Conservation (phyloP, 1,140 invertebrate species). For the Gonatopus flavifemur region DNA sequence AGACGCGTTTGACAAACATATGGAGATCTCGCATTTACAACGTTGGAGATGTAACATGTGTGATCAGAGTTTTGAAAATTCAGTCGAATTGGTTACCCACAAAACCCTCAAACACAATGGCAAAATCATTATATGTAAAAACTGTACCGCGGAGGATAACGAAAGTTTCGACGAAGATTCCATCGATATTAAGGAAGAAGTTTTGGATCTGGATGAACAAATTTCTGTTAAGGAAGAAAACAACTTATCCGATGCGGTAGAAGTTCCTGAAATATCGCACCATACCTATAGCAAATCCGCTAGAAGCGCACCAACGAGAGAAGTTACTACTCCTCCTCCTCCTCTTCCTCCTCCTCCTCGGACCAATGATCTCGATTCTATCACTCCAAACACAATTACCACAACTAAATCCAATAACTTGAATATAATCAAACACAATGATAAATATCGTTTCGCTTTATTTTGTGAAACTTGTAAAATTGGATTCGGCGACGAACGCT, state of each 20-base stretch:
- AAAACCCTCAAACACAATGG: conserved; percentile 19
- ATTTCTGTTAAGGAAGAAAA: too few relatives aligned
- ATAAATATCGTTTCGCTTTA: background rate
- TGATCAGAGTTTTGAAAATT: conserved; percentile 20
- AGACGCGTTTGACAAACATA: conserved; percentile 28
- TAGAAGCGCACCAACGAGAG: too few relatives aligned
- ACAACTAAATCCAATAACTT: background rate
- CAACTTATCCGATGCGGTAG: too few relatives aligned
- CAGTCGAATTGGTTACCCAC: conserved; percentile 20
- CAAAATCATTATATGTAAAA: conserved; percentile 15
- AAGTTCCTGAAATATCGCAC: too few relatives aligned
- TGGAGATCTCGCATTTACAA: conserved; percentile 22
- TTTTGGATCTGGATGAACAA: too few relatives aligned
- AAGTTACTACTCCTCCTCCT: too few relatives aligned
- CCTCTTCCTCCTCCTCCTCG: too few relatives aligned
- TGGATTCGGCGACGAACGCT: conserved; percentile 25
- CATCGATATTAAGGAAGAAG: too few relatives aligned
- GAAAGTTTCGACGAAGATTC: too few relatives aligned
- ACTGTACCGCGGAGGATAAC: too few relatives aligned
- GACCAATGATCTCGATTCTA: background rate
- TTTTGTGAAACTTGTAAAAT: conserved; percentile 29
- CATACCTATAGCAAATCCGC: too few relatives aligned
- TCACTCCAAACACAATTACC: background rate
- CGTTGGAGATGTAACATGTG: conserved; percentile 24
- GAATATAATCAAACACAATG: background rate